A percentile compares a stretch with the other conserved stretches of the same genome.
Evolutionary conservation across 2,888 invertebrate genomes (phyloP).

Genomic region (Adelognathus sp.): DNA sequence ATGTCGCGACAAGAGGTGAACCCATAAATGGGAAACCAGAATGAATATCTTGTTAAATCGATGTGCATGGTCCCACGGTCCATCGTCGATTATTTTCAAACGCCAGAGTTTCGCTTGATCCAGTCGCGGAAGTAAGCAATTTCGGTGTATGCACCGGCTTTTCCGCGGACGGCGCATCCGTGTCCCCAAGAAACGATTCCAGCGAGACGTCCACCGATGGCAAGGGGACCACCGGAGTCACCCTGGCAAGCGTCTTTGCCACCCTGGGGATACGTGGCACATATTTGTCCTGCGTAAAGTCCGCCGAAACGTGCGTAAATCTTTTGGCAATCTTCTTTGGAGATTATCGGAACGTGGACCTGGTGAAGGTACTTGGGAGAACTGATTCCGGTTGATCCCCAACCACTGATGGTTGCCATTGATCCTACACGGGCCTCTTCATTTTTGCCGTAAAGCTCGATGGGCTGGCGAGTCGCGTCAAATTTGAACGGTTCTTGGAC

Average conservation of each 20-base stretch:
- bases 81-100: too few species aligned
- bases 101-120: slow-evolving; percentile 53
- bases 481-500: slow-evolving; percentile 81
- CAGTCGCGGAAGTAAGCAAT: slow-evolving; percentile 82
- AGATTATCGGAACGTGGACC: slow-evolving; percentile 83
- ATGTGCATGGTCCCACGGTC: too few species aligned
- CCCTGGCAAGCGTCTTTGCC: slow-evolving; percentile 78
- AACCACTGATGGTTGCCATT: slow-evolving; percentile 64
- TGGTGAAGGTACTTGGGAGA: slow-evolving; percentile 77
- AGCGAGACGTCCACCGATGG: slow-evolving; percentile 62
- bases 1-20: too few species aligned
- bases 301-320: slow-evolving; percentile 37
- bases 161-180: slow-evolving; percentile 81
- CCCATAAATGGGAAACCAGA: too few species aligned
- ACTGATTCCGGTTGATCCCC: slow-evolving; percentile 59
- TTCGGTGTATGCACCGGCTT: slow-evolving; percentile 81
- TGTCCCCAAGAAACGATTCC: slow-evolving; percentile 80
- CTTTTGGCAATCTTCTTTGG: slow-evolving; percentile 80
- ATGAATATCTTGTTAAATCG: too few species aligned
- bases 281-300: slow-evolving; percentile 80
- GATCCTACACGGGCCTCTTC: slow-evolving; percentile 61
- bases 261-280: slow-evolving; percentile 83
- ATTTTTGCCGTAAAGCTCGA: slow-evolving; percentile 79
- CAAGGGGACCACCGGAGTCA: slow-evolving; percentile 68
- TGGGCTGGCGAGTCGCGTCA: slow-evolving; percentile 80